A percentile compares a stretch with the other conserved stretches of the same genome.
These are phyloP conservation scores for Puma concolor DNA, from an alignment of 2,113 vertebrate species.

Conservation along the genomic window DNA sequence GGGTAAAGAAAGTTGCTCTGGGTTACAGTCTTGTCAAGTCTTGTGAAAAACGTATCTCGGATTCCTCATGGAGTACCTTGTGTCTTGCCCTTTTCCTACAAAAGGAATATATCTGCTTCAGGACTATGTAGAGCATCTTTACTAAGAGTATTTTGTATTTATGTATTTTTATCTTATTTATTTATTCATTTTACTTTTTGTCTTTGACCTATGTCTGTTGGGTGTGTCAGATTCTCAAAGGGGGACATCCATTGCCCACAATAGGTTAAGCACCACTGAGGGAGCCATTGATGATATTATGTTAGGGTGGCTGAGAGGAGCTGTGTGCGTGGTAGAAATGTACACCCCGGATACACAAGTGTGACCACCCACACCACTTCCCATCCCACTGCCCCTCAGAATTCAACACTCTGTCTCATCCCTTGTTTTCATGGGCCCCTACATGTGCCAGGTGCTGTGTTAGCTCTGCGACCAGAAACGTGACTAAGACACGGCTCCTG, in stretches of 20 bases:
- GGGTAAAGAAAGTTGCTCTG: background rate
- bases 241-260: constrained; percentile 39
- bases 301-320: background rate
- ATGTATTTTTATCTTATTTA: too few relatives aligned
- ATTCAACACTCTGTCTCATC: background rate
- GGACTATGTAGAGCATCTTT: background rate
- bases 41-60: background rate
- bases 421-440: background rate
- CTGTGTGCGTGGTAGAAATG: background rate
- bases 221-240: constrained; percentile 20
- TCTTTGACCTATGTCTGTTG: constrained; percentile 43
- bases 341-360: background rate
- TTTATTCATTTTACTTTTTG: background rate
- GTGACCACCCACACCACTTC: background rate
- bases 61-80: background rate
- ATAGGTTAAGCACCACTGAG: background rate
- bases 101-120: background rate
- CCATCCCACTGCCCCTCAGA: background rate
- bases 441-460: background rate
- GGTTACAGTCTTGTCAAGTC: background rate
- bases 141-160: background rate
- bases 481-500: background rate
- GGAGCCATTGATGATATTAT: background rate
- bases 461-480: background rate
- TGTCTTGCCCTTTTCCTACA: background rate